Evolutionary conservation across 1,140 invertebrate genomes (phyloP), one percentile per base, ranked within the genome.

Genomic region (Orussus abietinus): DNA sequence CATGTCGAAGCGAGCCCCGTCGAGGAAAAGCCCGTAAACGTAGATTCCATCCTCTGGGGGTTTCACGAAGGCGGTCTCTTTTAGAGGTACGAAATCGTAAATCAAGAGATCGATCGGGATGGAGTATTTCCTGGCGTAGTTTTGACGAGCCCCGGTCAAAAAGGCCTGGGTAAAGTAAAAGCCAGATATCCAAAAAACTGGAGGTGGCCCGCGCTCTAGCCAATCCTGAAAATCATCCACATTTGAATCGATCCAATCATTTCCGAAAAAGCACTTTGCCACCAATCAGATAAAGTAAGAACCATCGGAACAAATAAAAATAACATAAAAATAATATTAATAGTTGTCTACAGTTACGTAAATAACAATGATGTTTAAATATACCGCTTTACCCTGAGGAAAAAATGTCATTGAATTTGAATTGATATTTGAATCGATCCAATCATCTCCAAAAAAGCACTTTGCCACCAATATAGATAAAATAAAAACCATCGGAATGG

Each of bases 101-200:
- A 83, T 80, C 13, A 96, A 74, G 47, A 93, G 78, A 78, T 96
- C 91, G 50, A 96, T 95, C 9, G 92, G 90, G 52, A 94, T 90
- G 36, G 80, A 82, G 63, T 90, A 87, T 62, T 92, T 93, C 40
- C 94, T 77, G 4, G 93, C 90, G 75, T 81, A 96, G 73, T 95
- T 96, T 74, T 96, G 93, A 56, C 93, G 85, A 5, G 88, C 90
- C 14, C 91, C 92, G 10, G 94, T 96, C 13, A 97, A 75, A 68
- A 97, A 96, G 3, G 92, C 92, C 71, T 96, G 92, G 0, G 93
- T 93, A 67, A 96, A 96, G 68, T 87, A 96, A 66, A 98, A 96
- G 1, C 92, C 93, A 2, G 92, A 93, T 21, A 97, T 72, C 93
- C 93, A 97, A 69, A 90, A 96, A 5, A 85, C 82, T 2, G 72